Evolutionary conservation across 2,113 vertebrate genomes (phyloP).

Genomic region (Heterotilapia buettikoferi): DNA sequence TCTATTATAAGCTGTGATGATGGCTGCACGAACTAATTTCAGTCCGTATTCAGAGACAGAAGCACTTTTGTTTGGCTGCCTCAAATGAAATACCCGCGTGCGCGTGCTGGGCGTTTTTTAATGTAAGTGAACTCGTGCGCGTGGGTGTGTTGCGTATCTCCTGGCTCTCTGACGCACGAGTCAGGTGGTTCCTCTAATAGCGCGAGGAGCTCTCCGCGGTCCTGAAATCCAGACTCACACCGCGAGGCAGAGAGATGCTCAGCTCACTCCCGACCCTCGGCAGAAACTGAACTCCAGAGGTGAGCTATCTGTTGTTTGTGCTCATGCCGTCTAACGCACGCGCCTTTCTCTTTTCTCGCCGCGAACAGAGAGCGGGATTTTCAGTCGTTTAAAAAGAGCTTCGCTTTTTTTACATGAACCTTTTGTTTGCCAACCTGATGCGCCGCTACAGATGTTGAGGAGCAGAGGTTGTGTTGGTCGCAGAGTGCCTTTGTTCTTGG

Average conservation of each 20-base stretch:
- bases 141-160: slow-evolving; percentile 31
- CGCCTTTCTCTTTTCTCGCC: background rate
- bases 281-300: slow-evolving; percentile 58
- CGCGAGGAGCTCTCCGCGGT: slow-evolving; percentile 78
- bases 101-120: background rate
- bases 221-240: slow-evolving; percentile 36
- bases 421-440: slow-evolving; percentile 71
- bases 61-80: background rate
- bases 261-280: slow-evolving; percentile 18
- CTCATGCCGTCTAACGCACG: background rate
- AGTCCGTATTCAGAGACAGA: background rate
- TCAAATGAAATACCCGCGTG: background rate
- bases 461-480: background rate
- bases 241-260: slow-evolving; percentile 44
- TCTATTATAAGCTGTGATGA: background rate
- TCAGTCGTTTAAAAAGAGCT: background rate
- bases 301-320: slow-evolving; percentile 42
- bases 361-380: background rate
- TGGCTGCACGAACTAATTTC: background rate
- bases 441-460: slow-evolving; percentile 21
- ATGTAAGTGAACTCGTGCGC: background rate
- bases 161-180: slow-evolving; percentile 62
- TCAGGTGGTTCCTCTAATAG: slow-evolving; percentile 66
- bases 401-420: background rate
- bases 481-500: slow-evolving; percentile 27